Base-by-base conservation (phyloP, 2,113 vertebrate genomes). In the Brienomyrus brachyistius region DNA sequence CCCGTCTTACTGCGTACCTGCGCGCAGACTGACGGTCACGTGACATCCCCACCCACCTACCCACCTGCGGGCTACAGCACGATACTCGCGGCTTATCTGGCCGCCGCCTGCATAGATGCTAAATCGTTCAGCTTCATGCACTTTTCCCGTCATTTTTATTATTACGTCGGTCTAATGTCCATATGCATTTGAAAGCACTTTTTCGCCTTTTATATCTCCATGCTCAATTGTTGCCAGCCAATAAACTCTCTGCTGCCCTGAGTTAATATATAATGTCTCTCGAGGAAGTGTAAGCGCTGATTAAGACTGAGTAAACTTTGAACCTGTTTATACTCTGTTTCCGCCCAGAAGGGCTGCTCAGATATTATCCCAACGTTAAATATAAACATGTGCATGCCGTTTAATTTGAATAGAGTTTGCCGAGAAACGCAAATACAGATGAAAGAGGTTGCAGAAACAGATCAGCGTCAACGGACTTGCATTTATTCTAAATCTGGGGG, bases 221-320 rank as follows among this genome's bases (percentile, higher is more conserved):
- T 83, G 35, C 40, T 83, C 82, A 23, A 8, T 45, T 74, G 43
- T 48, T 48, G 43, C 3, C 83, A 56, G 9, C 5, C 84, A 54
- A 89, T 86, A 82, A 19, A 52, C 66, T 86, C 87, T 56, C 80
- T 51, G 47, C 88, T 83, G 59, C 47, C 88, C 45, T 48, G 50
- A 88, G 94, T 95, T 95, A 95, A 96, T 96, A 35, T 90, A 66
- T 96, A 95, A 95, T 91, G 45, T 74, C 52, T 43, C 43, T 89
- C 59, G 80, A 35, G 82, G 70, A 91, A 86, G 91, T 91, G 89
- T 62, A 87, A 92, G 74, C 88, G 66, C 83, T 86, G 56, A 89
- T 66, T 40, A 87, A 84, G 43, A 17, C 31, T 56, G 17, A 91
- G 90, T 90, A 93, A 95, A 94, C 95, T 95, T 96, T 95, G 93